These are phyloP conservation scores for Odontamblyopus rebecca DNA, from an alignment of 2,797 vertebrate species.

Conservation along the genomic window DNA sequence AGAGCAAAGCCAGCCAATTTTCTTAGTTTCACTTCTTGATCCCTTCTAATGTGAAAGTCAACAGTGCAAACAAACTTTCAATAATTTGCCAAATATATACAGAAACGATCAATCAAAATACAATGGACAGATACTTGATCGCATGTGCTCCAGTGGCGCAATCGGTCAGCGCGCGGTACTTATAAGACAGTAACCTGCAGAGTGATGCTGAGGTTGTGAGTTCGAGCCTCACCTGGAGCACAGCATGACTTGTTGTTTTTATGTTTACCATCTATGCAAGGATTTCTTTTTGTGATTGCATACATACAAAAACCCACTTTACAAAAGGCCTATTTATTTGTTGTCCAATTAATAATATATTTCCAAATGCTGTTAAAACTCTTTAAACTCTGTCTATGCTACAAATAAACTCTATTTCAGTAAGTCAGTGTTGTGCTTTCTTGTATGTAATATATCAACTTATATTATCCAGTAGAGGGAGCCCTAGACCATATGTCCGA, in stretches of 20 bases:
- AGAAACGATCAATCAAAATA: too few species aligned
- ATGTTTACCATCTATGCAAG: not conserved
- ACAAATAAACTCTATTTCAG: slow-evolving; percentile 11
- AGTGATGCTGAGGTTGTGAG: not conserved
- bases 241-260: not conserved
- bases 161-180: not conserved
- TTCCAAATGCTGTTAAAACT: not conserved
- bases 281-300: not conserved
- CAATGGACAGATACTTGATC: too few species aligned
- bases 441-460: not conserved
- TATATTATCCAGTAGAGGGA: not conserved
- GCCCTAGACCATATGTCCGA: not conserved
- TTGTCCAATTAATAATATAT: not conserved
- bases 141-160: not conserved
- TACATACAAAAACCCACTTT: not conserved
- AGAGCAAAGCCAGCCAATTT: too few species aligned
- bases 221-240: not conserved
- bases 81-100: too few species aligned
- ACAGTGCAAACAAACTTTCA: too few species aligned
- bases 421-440: not conserved
- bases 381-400: not conserved
- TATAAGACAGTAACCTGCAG: too few species aligned
- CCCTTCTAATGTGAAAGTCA: too few species aligned
- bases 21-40: too few species aligned
- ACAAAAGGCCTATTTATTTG: not conserved